Percentiles rank a stretch among this genome's conserved stretches.
Evolutionary conservation across 23 tunicate species (phyloP).

Genomic region (Halocynthia roretzi): DNA sequence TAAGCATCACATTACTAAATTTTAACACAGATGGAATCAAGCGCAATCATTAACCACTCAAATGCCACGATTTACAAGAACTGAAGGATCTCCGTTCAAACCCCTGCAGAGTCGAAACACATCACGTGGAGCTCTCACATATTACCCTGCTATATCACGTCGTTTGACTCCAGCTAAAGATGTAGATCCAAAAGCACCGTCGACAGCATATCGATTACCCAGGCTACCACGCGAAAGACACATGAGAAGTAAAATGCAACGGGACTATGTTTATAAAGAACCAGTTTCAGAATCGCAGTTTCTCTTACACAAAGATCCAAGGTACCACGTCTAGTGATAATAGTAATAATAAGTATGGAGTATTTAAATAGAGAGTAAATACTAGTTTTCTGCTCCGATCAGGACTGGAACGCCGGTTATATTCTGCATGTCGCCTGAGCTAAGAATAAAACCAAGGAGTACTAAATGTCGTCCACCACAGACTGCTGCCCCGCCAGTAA

Average conservation of each 20-base stretch:
- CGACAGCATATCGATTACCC: constrained; percentile 76
- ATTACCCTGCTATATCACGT: constrained; percentile 20
- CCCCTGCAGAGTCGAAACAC: constrained; percentile 8
- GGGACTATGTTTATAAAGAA: constrained; percentile 73
- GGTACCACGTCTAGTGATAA: constrained; percentile 22
- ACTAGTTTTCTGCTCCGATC: not conserved
- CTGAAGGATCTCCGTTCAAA: constrained; percentile 76
- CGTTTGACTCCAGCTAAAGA: constrained; percentile 2
- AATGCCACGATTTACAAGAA: constrained; percentile 55
- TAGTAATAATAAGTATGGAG: not conserved
- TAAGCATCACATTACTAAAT: no score
- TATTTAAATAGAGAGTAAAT: not conserved
- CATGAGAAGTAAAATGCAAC: constrained; percentile 7
- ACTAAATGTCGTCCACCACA: constrained; percentile 71
- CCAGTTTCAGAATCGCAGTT: constrained; percentile 66
- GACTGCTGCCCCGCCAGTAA: constrained; percentile 1
- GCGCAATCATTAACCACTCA: constrained; percentile 40
- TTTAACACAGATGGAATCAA: constrained; percentile 70
- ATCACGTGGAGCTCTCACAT: constrained; percentile 30
- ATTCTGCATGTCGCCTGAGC: constrained; percentile 53
- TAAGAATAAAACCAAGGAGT: constrained; percentile 73
- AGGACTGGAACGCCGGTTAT: constrained; percentile 51
- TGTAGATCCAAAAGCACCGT: constrained; percentile 23
- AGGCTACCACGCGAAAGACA: constrained; percentile 21
- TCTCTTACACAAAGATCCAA: constrained; percentile 75